Evolutionary conservation across 2,113 vertebrate genomes (phyloP), one percentile per base, ranked within the genome.

Genomic region (Pollachius pollachius): DNA sequence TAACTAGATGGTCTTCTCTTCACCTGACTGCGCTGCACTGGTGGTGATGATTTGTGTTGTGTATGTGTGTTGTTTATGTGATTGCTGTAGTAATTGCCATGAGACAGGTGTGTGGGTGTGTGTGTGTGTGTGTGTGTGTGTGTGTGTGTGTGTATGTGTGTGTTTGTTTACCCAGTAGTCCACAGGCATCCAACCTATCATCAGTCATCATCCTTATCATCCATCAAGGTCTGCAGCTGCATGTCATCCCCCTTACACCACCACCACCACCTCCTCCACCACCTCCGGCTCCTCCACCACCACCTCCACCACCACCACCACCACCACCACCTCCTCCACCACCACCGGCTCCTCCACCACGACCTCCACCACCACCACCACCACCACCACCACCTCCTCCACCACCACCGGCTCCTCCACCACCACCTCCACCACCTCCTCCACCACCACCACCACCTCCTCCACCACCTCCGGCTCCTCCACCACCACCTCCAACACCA

Each of bases 181-280:
- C 89, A 52, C n/a, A 84, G 88, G 89, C 82, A 81, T 74, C 74
- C 76, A 52, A 79, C 81, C 84, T 83, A 88, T 90, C 88, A 89
- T 90, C 84, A 87, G 84, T 91, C 86, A 92, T 92, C 86, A 91
- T 88, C 86, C 84, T 81, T 83, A 64, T 87, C 87, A 90, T 90
- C 88, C 85, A 91, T 91, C 91, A 91, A 85, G 88, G 84, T 72
- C 80, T 34, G 75, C 80, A 85, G 83, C 86, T 85, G 85, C 85
- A 82, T 76, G 74, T 79, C 76, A 78, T 69, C 74, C 9, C 18
- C 68, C 41, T 59, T 5, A 4, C 30, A 30, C 30, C 30, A 30
- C 30, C 30, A 30, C 30, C 30, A 30, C 30, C 30, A 30, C 30
- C 30, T 2, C 30, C 30, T 2, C 30, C 30, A 4, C 30, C 5